Conservation (phyloP, 2,113 vertebrate species). For the Peromyscus leucopus region DNA sequence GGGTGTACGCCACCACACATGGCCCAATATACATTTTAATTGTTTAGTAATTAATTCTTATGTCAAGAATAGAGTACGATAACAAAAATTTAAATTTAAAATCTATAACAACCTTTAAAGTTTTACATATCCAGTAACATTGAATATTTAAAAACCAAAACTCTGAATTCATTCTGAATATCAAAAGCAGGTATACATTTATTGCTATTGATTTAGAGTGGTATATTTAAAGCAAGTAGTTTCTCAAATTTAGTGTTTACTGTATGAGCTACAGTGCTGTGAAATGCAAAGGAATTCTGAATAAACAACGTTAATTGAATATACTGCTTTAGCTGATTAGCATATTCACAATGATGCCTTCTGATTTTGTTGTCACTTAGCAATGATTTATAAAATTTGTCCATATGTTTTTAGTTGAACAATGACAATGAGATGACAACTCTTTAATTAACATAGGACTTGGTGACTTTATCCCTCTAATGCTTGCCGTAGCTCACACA, state of each 20-base stretch:
- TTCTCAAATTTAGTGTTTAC: slow-evolving; percentile 38
- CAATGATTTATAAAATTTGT: slow-evolving; percentile 74
- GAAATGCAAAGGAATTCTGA: slow-evolving; percentile 4
- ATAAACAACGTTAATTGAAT: slow-evolving; percentile 41
- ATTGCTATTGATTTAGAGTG: background rate
- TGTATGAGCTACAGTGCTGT: background rate
- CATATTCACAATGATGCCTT: slow-evolving; percentile 4
- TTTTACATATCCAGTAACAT: background rate
- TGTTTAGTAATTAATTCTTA: background rate
- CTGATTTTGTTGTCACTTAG: slow-evolving; percentile 59
- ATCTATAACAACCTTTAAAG: background rate
- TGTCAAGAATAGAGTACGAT: background rate
- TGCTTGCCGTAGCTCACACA: slow-evolving; percentile 58
- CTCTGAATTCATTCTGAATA: background rate
- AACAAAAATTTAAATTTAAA: slow-evolving; percentile 7
- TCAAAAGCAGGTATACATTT: background rate
- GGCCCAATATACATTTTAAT: background rate
- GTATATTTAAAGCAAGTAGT: background rate
- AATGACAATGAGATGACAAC: slow-evolving; percentile 61
- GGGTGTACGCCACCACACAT: too few relatives aligned
- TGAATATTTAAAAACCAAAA: background rate
- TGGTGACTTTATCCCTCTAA: slow-evolving; percentile 40
- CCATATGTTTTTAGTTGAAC: slow-evolving; percentile 65
- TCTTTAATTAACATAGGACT: slow-evolving; percentile 75
- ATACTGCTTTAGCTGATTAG: slow-evolving; percentile 41